Conservation (phyloP, 1,140 invertebrate species). For the Asbolus verrucosus region DNA sequence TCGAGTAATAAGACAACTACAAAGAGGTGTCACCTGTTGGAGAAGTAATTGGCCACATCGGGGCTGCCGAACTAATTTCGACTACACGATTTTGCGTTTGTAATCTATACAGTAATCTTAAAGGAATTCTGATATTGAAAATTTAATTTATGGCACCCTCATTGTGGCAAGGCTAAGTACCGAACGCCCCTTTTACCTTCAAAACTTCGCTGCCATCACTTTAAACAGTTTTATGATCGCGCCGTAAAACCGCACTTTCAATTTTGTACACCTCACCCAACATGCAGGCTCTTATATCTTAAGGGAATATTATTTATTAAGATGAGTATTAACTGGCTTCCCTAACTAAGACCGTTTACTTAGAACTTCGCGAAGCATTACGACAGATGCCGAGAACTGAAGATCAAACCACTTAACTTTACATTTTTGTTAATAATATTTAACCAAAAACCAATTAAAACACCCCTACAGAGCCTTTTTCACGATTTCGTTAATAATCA, state of each 20-base stretch:
- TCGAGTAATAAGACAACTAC: conserved; percentile 7
- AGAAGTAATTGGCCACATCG: conserved; percentile 16
- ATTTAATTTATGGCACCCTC: conserved; percentile 24
- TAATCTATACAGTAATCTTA: not conserved
- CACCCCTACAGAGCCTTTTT: too few species aligned
- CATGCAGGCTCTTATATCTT: conserved; percentile 17
- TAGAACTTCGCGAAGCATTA: conserved; percentile 26
- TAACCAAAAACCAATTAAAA: too few species aligned
- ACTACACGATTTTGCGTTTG: conserved; percentile 2
- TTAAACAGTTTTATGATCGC: conserved; percentile 44
- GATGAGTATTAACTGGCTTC: conserved; percentile 45
- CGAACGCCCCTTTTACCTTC: conserved; percentile 29
- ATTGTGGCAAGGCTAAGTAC: conserved; percentile 34
- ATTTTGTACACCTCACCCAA: conserved; percentile 37
- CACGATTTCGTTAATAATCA: too few species aligned
- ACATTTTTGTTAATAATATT: too few species aligned
- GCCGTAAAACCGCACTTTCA: conserved; percentile 48
- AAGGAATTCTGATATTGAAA: conserved; percentile 22
- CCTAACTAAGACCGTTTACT: conserved; percentile 34
- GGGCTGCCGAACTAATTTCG: conserved; percentile 10
- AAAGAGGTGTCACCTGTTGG: conserved; percentile 22
- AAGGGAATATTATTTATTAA: conserved; percentile 47
- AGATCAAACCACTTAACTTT: too few species aligned
- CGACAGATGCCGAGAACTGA: too few species aligned
- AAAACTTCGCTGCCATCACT: conserved; percentile 17